These are phyloP conservation scores for Agrilus planipennis DNA, from an alignment of 1,140 invertebrate genomes.

Conservation along the genomic window DNA sequence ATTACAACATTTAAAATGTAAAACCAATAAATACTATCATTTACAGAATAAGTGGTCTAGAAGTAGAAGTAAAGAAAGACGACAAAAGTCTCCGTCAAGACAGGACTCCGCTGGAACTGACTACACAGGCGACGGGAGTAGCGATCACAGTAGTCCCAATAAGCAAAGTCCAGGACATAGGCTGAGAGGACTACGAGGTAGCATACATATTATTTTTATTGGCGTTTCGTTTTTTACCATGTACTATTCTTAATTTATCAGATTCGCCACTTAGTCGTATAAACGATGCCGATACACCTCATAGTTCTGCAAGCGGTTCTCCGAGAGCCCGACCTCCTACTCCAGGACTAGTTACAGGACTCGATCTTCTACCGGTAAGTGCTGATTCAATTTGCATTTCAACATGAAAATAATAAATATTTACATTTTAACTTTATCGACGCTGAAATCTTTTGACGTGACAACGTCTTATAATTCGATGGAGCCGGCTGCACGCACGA, in stretches of 20 bases:
- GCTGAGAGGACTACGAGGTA: constrained; percentile 37
- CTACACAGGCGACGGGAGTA: constrained; percentile 61
- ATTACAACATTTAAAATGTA: no score
- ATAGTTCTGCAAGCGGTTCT: constrained; percentile 32
- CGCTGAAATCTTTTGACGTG: no score
- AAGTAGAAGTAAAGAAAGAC: constrained; percentile 42
- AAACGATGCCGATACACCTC: constrained; percentile 18
- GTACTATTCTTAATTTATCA: constrained; percentile 20
- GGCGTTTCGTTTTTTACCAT: no score
- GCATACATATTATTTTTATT: constrained; percentile 5
- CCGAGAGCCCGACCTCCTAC: constrained; percentile 31
- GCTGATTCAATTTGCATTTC: no score
- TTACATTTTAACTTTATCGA: no score
- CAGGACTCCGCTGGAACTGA: constrained; percentile 48
- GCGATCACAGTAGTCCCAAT: constrained; percentile 55
- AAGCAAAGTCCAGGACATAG: constrained; percentile 55
- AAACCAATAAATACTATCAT: no score
- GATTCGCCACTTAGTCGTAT: constrained; percentile 29
- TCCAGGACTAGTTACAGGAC: constrained; percentile 27
- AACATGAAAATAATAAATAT: no score
- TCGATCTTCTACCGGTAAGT: constrained; percentile 31
- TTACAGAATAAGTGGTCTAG: constrained; percentile 49
- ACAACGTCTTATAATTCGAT: no score
- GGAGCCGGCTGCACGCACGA: no score
- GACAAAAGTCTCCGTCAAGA: constrained; percentile 36